A percentile compares a stretch with the other conserved stretches of the same genome.
phyloP scores from a whole-genome alignment of 2,888 invertebrate species.

The Parelbella ahira region DNA sequence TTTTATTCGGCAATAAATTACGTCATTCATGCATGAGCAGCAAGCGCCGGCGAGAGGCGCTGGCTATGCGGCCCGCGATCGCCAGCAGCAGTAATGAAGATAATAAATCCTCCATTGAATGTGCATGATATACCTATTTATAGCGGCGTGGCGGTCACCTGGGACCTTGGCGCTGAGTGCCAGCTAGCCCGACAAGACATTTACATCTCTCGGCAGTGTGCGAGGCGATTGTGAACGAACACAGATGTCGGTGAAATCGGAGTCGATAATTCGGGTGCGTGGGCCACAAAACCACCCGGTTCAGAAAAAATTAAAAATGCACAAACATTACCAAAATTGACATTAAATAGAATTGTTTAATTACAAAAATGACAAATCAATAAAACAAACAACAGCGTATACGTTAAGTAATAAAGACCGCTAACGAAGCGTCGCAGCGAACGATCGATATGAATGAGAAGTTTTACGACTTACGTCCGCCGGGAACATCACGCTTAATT shows the following conservation, averaged over 20 bases:
- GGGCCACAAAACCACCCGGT: constrained; percentile 6
- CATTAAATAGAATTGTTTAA: no score
- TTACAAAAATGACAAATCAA: no score
- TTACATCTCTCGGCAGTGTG: constrained; percentile 41
- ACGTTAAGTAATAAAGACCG: no score
- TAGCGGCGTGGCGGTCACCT: constrained; percentile 59
- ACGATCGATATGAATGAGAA: constrained; percentile 31
- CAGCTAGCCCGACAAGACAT: constrained; percentile 43
- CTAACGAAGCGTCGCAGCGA: no score
- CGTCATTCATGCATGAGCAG: constrained; percentile 7
- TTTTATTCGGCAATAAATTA: constrained; percentile 22
- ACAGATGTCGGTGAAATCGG: constrained; percentile 35
- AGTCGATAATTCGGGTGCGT: constrained; percentile 33
- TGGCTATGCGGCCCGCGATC: constrained; percentile 34
- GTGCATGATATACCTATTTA: constrained; percentile 58
- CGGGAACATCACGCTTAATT: constrained; percentile 40
- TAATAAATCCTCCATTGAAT: constrained; percentile 62
- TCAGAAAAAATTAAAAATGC: constrained; percentile 13
- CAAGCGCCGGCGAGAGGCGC: constrained; percentile 21
- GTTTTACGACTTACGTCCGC: constrained; percentile 41
- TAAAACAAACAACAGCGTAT: no score
- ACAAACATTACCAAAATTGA: constrained; percentile 3
- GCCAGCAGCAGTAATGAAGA: constrained; percentile 50
- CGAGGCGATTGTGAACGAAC: constrained; percentile 30
- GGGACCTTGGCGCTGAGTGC: constrained; percentile 61